A percentile compares a stretch with the other conserved stretches of the same genome.
Conservation (phyloP, 2,888 invertebrate genomes). For the Thyatira batis region DNA sequence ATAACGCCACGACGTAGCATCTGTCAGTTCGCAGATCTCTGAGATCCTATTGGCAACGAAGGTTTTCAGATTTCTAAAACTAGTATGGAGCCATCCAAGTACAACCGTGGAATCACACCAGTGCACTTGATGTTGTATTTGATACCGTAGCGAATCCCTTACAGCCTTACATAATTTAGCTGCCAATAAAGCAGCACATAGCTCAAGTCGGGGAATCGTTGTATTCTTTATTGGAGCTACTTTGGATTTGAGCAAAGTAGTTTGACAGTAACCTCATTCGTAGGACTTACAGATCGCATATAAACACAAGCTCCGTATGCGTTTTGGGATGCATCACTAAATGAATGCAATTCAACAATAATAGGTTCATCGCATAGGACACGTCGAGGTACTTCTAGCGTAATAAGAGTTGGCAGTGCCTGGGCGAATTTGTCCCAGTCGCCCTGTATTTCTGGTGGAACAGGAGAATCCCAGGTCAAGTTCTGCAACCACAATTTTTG, state of each 20-base stretch:
- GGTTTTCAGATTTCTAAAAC: slow-evolving; percentile 19
- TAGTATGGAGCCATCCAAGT: slow-evolving; percentile 24
- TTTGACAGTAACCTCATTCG: slow-evolving; percentile 12
- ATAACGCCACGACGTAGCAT: slow-evolving; percentile 19
- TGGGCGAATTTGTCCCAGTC: slow-evolving; percentile 21
- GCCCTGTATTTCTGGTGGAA: slow-evolving; percentile 16
- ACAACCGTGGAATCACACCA: slow-evolving; percentile 33
- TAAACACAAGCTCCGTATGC: slow-evolving; percentile 38
- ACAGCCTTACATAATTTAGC: slow-evolving; percentile 19
- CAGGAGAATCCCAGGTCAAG: slow-evolving; percentile 28
- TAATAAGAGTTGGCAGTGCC: slow-evolving; percentile 7
- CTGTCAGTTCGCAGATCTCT: slow-evolving; percentile 21
- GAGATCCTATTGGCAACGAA: slow-evolving; percentile 24
- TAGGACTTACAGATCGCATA: slow-evolving; percentile 13
- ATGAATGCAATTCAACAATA: slow-evolving; percentile 28
- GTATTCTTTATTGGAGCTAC: slow-evolving; percentile 30
- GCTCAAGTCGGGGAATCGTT: slow-evolving; percentile 35
- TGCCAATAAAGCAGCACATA: slow-evolving; percentile 27
- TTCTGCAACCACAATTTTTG: slow-evolving; percentile 22
- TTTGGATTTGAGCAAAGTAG: slow-evolving; percentile 34
- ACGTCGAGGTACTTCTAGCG: slow-evolving; percentile 21
- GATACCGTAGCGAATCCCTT: slow-evolving; percentile 9
- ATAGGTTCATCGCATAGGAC: slow-evolving; percentile 19
- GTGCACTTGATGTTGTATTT: slow-evolving; percentile 7
- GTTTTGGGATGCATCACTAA: slow-evolving; percentile 29